These are phyloP conservation scores for Corticium candelabrum DNA, from an alignment of 37 sponge, comb jelly and placozoan species.

Conservation along the genomic window DNA sequence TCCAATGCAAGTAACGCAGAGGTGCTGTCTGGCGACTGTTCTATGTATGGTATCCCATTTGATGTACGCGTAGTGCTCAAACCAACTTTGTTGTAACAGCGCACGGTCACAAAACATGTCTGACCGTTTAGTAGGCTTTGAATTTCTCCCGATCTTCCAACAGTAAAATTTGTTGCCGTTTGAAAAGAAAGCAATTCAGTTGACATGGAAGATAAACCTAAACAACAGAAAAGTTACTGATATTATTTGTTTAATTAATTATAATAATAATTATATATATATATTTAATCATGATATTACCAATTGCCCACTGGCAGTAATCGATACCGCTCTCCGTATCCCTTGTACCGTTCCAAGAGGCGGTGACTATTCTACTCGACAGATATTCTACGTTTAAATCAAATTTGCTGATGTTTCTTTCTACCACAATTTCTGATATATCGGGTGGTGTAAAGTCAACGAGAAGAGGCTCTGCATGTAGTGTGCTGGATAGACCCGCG, in stretches of 20 bases:
- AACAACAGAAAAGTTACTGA: too few species aligned
- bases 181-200: not conserved
- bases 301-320: slow-evolving; percentile 36
- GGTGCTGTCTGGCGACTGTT: not conserved
- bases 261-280: not conserved
- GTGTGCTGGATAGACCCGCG: not conserved
- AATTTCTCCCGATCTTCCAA: not conserved
- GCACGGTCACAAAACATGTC: not conserved
- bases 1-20: not conserved
- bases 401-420: slow-evolving; percentile 3
- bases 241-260: too few species aligned
- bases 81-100: not conserved
- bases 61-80: not conserved
- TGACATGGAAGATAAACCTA: not conserved
- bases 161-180: not conserved
- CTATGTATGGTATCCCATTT: not conserved
- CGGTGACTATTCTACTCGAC: slow-evolving; percentile 7
- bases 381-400: slow-evolving; percentile 20
- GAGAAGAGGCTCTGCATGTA: not conserved
- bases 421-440: not conserved
- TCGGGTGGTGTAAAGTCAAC: not conserved
- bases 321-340: slow-evolving; percentile 48
- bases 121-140: not conserved
- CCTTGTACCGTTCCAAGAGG: slow-evolving; percentile 18
- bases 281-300: slow-evolving; percentile 17